Base-by-base conservation (phyloP, 2,888 invertebrate genomes). In the Patella ulyssiponensis region DNA sequence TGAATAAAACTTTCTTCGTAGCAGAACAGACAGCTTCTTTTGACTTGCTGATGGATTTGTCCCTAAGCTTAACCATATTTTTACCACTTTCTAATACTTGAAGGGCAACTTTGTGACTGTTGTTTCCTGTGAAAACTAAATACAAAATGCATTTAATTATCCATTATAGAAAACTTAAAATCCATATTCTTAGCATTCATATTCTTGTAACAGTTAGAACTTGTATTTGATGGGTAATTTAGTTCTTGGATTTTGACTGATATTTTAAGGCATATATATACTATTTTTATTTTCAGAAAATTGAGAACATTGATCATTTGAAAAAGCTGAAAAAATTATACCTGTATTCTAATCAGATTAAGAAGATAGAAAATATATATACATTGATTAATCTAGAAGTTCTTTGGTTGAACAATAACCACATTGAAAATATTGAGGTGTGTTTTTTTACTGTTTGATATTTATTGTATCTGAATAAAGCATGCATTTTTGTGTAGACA, bases 381-480 rank as follows among this genome's bases (percentile, higher is more conserved):
- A 81, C 85, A 33, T 83, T 91, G 12, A 79, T 78, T 69, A 82
- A 88, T 14, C 83, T 91, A 53, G 87, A 90, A 78, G 85, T 88
- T 11, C 81, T 92, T 12, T 91, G 90, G 89, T 81, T 92, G 44
- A 89, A 88, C 80, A 86, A 88, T 74, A 92, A 92, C 80, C 78
- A 82, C 70, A 91, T 92, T 64, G 81, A 81, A 51, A 83, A 86
- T 72, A 90, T 91, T 76, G 88, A 91, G 87, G 91, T 90, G 78
- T 83, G 81, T 75, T 12, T 69, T 15, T 58, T 23, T 33, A 44
- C 69, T 9, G n/a, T 64, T 69, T 69, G 1, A n/a, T 12, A 27
- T 17, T n/a, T 17, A 14, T 4, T 15, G 15, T 44, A n/a, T 69
- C 15, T 75, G 15, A 23, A 44, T 75, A 15, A 5, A 69, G 23